phyloP scores from a whole-genome alignment of 2,113 vertebrate species.

The Alligator sinensis region DNA sequence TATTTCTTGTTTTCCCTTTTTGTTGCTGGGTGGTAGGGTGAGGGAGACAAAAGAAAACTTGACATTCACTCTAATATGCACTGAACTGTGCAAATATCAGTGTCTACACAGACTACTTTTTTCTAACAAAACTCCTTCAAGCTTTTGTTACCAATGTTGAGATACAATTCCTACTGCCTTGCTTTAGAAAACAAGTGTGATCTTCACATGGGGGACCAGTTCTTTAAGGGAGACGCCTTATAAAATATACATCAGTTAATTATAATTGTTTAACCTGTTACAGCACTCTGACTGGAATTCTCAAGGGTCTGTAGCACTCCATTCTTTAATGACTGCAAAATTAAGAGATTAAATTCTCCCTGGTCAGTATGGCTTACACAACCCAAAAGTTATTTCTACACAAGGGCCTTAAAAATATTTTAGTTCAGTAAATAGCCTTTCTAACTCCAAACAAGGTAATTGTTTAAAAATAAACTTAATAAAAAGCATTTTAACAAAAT shows the following conservation, averaged over 20 bases:
- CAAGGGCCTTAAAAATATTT: too few species aligned
- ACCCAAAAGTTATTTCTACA: too few species aligned
- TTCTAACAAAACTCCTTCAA: neutral
- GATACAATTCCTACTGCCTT: neutral
- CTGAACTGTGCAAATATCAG: too few species aligned
- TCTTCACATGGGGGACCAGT: neutral
- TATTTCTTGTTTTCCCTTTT: too few species aligned
- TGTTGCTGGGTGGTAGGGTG: too few species aligned
- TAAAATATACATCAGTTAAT: neutral
- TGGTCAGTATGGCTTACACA: too few species aligned
- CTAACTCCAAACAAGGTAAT: neutral
- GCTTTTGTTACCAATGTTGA: neutral
- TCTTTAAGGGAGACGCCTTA: neutral
- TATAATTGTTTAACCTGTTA: neutral
- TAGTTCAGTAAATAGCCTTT: too few species aligned
- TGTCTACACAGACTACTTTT: neutral
- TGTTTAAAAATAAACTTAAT: neutral
- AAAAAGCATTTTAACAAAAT: neutral
- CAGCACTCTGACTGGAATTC: neutral
- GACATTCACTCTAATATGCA: too few species aligned
- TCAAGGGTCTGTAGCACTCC: neutral
- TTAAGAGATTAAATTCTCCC: neutral
- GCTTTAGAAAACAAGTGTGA: neutral
- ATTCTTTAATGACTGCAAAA: neutral
- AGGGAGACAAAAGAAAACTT: too few species aligned